These are phyloP conservation scores for Thripadectes ignobilis DNA, from an alignment of 2,797 vertebrate species.

Conservation along the genomic window DNA sequence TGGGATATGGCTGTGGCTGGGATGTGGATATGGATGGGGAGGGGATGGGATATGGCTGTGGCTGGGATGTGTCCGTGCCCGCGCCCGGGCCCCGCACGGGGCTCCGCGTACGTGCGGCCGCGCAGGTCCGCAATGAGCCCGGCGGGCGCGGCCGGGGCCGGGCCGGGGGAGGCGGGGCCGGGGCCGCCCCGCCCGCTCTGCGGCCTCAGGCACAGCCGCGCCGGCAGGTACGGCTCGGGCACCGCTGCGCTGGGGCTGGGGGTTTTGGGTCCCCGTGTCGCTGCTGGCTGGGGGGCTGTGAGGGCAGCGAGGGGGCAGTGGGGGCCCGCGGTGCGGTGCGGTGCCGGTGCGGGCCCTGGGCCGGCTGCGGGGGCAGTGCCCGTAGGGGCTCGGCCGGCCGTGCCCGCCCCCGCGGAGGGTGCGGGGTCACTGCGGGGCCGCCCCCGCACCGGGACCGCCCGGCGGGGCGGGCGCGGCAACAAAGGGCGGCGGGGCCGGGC, in stretches of 20 bases:
- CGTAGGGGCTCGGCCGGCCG: not conserved
- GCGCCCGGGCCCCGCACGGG: too few species aligned
- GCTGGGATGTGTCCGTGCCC: too few species aligned
- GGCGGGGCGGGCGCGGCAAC: not conserved
- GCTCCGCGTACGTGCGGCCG: not conserved
- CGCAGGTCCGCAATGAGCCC: constrained; percentile 14
- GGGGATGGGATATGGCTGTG: too few species aligned
- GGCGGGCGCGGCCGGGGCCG: not conserved
- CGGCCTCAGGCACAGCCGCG: not conserved
- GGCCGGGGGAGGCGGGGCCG: not conserved
- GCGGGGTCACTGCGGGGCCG: not conserved
- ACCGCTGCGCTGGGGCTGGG: not conserved
- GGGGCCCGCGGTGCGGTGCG: not conserved
- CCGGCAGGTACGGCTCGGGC: not conserved
- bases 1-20: too few species aligned
- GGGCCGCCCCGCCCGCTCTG: not conserved
- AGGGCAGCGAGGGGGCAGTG: not conserved
- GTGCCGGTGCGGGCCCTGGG: not conserved
- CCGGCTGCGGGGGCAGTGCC: not conserved
- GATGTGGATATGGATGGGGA: too few species aligned
- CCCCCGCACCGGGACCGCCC: not conserved
- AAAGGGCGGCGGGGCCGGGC: not conserved
- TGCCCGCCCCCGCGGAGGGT: not conserved
- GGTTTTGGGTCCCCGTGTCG: too few species aligned
- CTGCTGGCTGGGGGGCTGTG: too few species aligned